phyloP scores from a whole-genome alignment of 2,888 invertebrate species.

The Acronicta leporina region DNA sequence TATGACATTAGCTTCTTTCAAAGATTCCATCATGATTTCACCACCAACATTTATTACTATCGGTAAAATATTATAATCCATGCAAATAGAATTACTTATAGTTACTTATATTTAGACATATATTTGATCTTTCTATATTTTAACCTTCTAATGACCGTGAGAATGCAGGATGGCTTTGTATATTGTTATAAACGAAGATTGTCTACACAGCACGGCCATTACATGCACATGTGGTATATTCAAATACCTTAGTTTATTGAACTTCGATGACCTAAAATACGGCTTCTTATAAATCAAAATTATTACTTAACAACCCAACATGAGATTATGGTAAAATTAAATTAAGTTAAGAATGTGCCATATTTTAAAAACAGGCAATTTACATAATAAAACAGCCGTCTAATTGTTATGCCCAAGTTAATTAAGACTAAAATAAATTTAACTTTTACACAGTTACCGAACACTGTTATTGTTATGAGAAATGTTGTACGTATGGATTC shows the following conservation, averaged over 20 bases:
- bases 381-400: slow-evolving; percentile 7
- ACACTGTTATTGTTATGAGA: slow-evolving; percentile 17
- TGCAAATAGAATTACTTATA: slow-evolving; percentile 1
- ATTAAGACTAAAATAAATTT: slow-evolving; percentile 22
- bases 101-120: too few relatives aligned
- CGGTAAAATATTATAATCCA: background rate
- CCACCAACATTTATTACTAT: background rate
- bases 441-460: too few relatives aligned
- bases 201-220: slow-evolving; percentile 1
- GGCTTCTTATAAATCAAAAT: background rate
- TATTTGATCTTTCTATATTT: slow-evolving; percentile 14
- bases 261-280: slow-evolving; percentile 17
- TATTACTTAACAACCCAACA: background rate
- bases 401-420: slow-evolving; percentile 9
- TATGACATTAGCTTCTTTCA: slow-evolving; percentile 1
- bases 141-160: slow-evolving; percentile 28
- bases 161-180: slow-evolving; percentile 22
- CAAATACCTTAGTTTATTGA: slow-evolving; percentile 32
- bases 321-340: background rate
- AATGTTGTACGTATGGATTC: slow-evolving; percentile 14
- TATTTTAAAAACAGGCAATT: slow-evolving; percentile 10
- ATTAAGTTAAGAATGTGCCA: slow-evolving; percentile 4
- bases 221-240: slow-evolving; percentile 32
- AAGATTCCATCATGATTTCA: background rate
- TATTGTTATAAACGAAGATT: slow-evolving; percentile 25